phyloP scores from a whole-genome alignment of 1,140 invertebrate genomes.

The Drosophila ercepeae region DNA sequence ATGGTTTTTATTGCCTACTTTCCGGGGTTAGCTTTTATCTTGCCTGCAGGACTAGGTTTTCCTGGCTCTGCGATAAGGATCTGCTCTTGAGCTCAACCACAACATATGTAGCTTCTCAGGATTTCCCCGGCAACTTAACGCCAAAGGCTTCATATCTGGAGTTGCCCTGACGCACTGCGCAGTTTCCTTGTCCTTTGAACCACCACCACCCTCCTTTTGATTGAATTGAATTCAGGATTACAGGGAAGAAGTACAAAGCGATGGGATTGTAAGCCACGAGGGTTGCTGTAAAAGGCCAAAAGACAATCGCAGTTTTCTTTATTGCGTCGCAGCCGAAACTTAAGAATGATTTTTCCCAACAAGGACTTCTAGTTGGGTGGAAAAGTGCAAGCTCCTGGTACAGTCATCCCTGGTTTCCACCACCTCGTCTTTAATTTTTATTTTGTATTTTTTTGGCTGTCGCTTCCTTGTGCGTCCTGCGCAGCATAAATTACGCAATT shows the following conservation, averaged over 20 bases:
- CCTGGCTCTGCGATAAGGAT: slow-evolving; percentile 14
- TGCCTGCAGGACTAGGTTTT: slow-evolving; percentile 1
- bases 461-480: slow-evolving; percentile 56
- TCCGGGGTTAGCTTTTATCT: neutral
- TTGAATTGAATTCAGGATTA: slow-evolving; percentile 64
- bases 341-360: slow-evolving; percentile 43
- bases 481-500: slow-evolving; percentile 81
- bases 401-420: slow-evolving; percentile 33
- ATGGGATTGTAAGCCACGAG: slow-evolving; percentile 39
- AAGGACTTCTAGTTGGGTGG: slow-evolving; percentile 35
- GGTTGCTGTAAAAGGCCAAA: slow-evolving; percentile 50
- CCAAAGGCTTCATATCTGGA: slow-evolving; percentile 5
- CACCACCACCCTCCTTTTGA: slow-evolving; percentile 33
- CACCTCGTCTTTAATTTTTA: slow-evolving; percentile 5
- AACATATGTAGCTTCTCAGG: slow-evolving; percentile 53
- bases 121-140: slow-evolving; percentile 33
- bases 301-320: slow-evolving; percentile 69
- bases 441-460: slow-evolving; percentile 7
- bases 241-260: slow-evolving; percentile 37
- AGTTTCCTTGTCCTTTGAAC: slow-evolving; percentile 29
- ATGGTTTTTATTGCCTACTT: neutral
- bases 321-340: slow-evolving; percentile 65
- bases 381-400: slow-evolving; percentile 71
- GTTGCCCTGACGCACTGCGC: slow-evolving; percentile 37
- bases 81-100: slow-evolving; percentile 26